Evolutionary conservation across 1,140 invertebrate genomes (phyloP).

Genomic region (Heliconius nattereri): DNA sequence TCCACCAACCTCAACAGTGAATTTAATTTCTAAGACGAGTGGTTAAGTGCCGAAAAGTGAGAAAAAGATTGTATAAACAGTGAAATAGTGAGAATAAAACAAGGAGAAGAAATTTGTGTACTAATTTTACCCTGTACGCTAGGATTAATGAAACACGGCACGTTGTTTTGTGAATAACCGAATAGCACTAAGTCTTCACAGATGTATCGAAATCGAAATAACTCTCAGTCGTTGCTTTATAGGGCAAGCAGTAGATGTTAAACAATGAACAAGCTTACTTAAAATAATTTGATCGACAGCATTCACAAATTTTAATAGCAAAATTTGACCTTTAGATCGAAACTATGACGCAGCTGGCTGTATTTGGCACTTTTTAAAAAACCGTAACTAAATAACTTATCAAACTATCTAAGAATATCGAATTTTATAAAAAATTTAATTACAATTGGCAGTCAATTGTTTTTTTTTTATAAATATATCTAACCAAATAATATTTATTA

Average conservation of each 20-base stretch:
- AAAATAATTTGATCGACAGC: conserved; percentile 53
- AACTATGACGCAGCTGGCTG: conserved; percentile 53
- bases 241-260: conserved; percentile 67
- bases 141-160: conserved; percentile 73
- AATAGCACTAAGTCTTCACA: conserved; percentile 22
- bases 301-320: conserved; percentile 55
- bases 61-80: conserved; percentile 69
- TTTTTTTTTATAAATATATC: conserved; percentile 59
- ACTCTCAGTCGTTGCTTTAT: conserved; percentile 69
- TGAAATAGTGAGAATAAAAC: conserved; percentile 76
- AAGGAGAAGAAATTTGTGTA: conserved; percentile 73
- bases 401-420: conserved; percentile 78
- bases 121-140: conserved; percentile 81
- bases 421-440: conserved; percentile 75
- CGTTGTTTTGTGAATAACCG: conserved; percentile 17
- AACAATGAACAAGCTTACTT: conserved; percentile 61
- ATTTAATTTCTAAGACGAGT: conserved; percentile 70
- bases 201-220: conserved; percentile 49
- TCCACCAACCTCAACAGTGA: conserved; percentile 74
- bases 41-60: conserved; percentile 76
- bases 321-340: conserved; percentile 49
- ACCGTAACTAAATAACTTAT: conserved; percentile 74
- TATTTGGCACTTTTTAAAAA: conserved; percentile 75
- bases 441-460: conserved; percentile 81
- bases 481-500: conserved; percentile 67